These are phyloP conservation scores for Periparus ater DNA, from an alignment of 2,797 vertebrate species.

Conservation along the genomic window DNA sequence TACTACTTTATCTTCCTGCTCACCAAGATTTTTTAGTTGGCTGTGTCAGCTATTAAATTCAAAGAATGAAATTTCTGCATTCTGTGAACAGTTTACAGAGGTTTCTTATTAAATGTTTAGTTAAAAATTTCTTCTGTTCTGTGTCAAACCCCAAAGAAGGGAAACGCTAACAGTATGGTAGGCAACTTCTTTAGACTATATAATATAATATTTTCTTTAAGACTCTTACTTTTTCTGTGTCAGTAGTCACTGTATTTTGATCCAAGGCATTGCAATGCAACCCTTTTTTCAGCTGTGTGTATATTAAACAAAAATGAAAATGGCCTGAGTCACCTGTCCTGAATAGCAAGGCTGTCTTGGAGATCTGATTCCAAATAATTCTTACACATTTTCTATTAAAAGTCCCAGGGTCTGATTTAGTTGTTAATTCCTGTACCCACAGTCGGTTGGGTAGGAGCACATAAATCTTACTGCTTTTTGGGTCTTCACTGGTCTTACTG, in stretches of 20 bases:
- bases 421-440: background rate
- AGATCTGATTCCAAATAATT: background rate
- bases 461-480: background rate
- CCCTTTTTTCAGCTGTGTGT: background rate
- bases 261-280: background rate
- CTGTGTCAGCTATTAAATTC: too few relatives aligned
- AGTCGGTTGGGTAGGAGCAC: background rate
- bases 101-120: background rate
- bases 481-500: background rate
- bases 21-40: too few relatives aligned
- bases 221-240: background rate
- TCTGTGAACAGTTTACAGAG: background rate
- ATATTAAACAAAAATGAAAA: background rate
- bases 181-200: background rate
- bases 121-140: background rate
- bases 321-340: background rate
- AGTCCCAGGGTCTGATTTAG: background rate
- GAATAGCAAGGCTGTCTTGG: background rate
- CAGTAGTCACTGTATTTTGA: background rate
- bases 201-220: background rate
- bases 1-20: too few relatives aligned
- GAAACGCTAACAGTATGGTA: background rate
- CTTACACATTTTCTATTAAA: background rate
- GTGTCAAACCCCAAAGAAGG: background rate
- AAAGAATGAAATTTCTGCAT: background rate